Base-by-base conservation (phyloP, 2,888 invertebrate species). In the Belgica antarctica region DNA sequence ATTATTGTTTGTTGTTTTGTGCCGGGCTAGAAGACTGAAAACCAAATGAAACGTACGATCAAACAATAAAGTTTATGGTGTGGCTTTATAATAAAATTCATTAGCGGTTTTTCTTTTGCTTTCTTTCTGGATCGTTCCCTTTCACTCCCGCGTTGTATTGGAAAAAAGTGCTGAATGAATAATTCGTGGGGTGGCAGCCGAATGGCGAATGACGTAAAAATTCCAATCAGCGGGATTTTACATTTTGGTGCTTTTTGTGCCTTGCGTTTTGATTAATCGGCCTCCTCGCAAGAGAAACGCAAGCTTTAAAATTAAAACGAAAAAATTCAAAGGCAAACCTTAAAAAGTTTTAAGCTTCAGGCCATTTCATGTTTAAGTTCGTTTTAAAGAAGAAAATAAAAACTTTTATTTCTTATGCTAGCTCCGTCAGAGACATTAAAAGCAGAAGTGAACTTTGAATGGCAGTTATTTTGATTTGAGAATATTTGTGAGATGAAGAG, bases 41-140 rank as follows among this genome's bases (percentile, higher is more conserved):
- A 52, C 4, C 46, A 22, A 17, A 57, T 7, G 57, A 57, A 57
- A 66, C 27, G 28, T 28, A 27, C 28, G 22, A 66, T 66, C 66
- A 41, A 66, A 66, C 66, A 66, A 52, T 66, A 66, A 66, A 68
- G 34, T 68, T 68, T 57, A 68, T 68, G 68, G 68, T 52, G 68
- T 68, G 68, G 68, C 24, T 68, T 68, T 4, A 46, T 47, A 68
- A 68, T 68, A 68, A 68, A 68, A 68, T 68, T 68, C 68, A 68
- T 68, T 68, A 52, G 68, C 52, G 68, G 68, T 27, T 68, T 66
- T 57, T 47, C 22, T 36, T 63, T 31, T 31, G 57, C 47, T 15
- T 52, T 47, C 22, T 66, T 25, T 41, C 19, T 57, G 22, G 34
- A 59, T 19, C 4, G 7, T n/a, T n/a, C n/a, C n/a, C n/a, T 41